Base-by-base conservation (phyloP, 2,888 invertebrate species). In the Eurytoma californica region DNA sequence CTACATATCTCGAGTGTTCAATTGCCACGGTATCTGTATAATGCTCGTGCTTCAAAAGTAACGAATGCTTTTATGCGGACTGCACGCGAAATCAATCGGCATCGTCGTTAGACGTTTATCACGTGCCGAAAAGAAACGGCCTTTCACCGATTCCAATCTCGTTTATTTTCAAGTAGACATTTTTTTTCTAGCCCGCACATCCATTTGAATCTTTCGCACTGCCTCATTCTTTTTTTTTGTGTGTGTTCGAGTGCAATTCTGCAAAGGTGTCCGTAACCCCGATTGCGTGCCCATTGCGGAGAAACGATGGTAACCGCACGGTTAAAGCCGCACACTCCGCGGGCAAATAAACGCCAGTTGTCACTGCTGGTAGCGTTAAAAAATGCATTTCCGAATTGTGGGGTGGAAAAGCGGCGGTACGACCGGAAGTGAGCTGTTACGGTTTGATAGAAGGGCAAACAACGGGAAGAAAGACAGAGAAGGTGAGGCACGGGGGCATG, bases 381-480 rank as follows among this genome's bases (percentile, higher is more conserved):
- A 70, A 69, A 73, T 73, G 73, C 73, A 77, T 58, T 63, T 73
- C 28, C 63, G 39, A 80, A 77, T 60, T 63, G 57, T 65, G 58
- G 63, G 72, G 57, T 75, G 69, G 72, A 77, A 74, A 80, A 75
- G 70, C 67, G 65, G 68, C 24, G 72, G 53, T n/a, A 5, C 53
- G 53, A 24, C 83, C 86, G 86, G 87, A 86, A 85, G 83, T 81
- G 82, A 85, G 83, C 84, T 84, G 87, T 87, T 87, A 85, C 85
- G 86, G 82, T 86, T 87, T 87, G 87, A 88, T 87, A 87, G 86
- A 86, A 86, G 86, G 84, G 86, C 86, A 86, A 87, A 86, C 85
- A 84, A 83, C 84, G 82, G 81, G 72, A 16, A 28, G 68, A 18
- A 16, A 47, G 63, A 57, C 51, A n/a, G 16, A 51, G 55, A 24